Evolutionary conservation across 2,797 vertebrate species (phyloP).

Genomic region (Amblyraja radiata): DNA sequence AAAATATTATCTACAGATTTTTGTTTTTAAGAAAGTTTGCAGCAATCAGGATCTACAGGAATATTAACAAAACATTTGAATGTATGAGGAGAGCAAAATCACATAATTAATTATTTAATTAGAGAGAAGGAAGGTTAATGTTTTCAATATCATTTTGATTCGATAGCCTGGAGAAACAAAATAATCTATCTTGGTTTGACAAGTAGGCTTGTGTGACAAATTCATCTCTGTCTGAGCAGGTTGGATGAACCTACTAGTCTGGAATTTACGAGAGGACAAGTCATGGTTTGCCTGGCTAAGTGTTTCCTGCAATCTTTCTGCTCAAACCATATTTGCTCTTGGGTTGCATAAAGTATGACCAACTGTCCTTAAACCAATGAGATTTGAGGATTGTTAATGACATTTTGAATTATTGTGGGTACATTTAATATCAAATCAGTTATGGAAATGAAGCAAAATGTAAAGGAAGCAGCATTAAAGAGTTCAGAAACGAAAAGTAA

Average conservation of each 20-base stretch:
- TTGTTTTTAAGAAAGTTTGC: not conserved
- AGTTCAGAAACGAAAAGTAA: too few relatives aligned
- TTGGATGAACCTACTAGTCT: too few relatives aligned
- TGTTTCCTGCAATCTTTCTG: too few relatives aligned
- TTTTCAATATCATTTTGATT: not conserved
- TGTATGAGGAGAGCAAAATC: not conserved
- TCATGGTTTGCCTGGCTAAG: too few relatives aligned
- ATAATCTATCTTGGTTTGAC: too few relatives aligned
- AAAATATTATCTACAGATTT: not conserved
- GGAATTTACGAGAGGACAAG: too few relatives aligned
- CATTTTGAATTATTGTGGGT: not conserved
- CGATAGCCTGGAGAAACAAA: not conserved
- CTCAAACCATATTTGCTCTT: too few relatives aligned
- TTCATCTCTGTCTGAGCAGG: not conserved
- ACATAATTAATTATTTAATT: not conserved
- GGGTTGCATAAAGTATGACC: not conserved
- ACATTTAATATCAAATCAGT: not conserved
- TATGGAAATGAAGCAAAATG: not conserved
- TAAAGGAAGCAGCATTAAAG: not conserved
- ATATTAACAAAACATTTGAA: not conserved
- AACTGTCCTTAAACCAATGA: not conserved
- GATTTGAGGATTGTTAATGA: not conserved
- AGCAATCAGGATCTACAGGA: not conserved
- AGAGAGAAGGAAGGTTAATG: not conserved
- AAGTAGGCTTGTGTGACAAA: too few relatives aligned